These are phyloP conservation scores for Menura novaehollandiae DNA, from an alignment of 2,113 vertebrate genomes.

Conservation along the genomic window DNA sequence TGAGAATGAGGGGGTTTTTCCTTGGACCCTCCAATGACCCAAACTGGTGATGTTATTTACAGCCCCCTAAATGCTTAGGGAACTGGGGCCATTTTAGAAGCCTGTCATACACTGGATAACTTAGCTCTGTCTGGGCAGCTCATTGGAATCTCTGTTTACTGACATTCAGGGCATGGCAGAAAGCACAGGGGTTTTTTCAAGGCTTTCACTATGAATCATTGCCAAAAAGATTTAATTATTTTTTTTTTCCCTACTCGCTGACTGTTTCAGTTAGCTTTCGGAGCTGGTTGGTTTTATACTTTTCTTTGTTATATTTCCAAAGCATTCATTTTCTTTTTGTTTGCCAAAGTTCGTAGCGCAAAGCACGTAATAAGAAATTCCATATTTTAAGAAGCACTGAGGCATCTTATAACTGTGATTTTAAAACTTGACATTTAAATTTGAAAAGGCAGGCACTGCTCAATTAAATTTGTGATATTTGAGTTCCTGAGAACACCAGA, in stretches of 20 bases:
- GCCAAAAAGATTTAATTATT: background rate
- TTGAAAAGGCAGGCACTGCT: background rate
- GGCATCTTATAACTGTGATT: background rate
- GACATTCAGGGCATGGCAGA: background rate
- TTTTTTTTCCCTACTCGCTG: background rate
- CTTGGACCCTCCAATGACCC: background rate
- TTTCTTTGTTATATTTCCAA: background rate
- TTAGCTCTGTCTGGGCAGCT: background rate
- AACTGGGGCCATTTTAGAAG: background rate
- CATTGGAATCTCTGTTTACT: background rate
- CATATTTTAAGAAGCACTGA: background rate
- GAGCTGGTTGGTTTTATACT: background rate
- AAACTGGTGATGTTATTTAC: background rate
- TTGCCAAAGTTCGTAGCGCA: accelerated
- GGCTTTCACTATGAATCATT: background rate
- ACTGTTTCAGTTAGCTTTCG: background rate
- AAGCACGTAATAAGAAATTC: background rate
- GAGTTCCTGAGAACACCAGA: background rate
- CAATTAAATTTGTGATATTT: background rate
- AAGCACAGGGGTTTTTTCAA: background rate
- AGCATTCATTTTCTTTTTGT: background rate
- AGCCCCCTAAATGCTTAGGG: background rate
- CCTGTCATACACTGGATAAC: background rate
- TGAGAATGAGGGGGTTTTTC: background rate
- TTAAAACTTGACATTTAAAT: background rate